Base-by-base conservation (phyloP, 2,797 vertebrate species). In the Cirrhinus molitorella region DNA sequence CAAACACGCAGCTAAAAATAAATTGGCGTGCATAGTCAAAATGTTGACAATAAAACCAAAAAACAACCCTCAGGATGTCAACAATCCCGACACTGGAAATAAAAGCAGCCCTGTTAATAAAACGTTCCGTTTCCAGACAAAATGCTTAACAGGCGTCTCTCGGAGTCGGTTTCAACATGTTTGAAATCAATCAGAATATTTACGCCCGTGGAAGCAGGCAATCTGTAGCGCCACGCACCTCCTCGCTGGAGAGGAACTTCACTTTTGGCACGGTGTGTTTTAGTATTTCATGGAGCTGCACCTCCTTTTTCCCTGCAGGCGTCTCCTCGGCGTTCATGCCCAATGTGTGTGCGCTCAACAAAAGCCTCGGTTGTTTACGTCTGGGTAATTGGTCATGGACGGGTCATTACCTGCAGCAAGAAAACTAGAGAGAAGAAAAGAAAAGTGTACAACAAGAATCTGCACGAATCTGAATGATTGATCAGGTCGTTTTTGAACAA, bases 181-280 rank as follows among this genome's bases (percentile, higher is more conserved):
- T 85, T 83, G 72, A 79, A 86, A 85, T 83, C 76, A 85, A 72
- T 83, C 85, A 6, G 82, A 79, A 88, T 81, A 87, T 88, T 83
- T 66, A 85, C 49, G 80, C 76, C 57, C 34, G 59, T 82, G 75
- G 67, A 84, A 81, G 49, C 76, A 68, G 79, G 66, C 78, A 86
- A 83, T 87, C 87, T 86, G 78, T 72, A 31, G 70, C 72, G n/a
- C 59, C 45, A 25, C 31, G 49, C 45, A 65, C 81, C 84, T 70
- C 73, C 37, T 85, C 73, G 66, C 66, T 79, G 72, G 78, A 83
- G 77, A 87, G 75, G 77, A 83, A 83, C 78, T 83, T 65, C 31
- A 40, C 77, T 63, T 76, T 85, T 86, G 79, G 70, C 65, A 79
- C 3, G 40, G 49, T 61, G 45, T 53, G 55, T 84, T 71, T 71